phyloP scores from a whole-genome alignment of 2,888 invertebrate species.

The Idaea biselata region DNA sequence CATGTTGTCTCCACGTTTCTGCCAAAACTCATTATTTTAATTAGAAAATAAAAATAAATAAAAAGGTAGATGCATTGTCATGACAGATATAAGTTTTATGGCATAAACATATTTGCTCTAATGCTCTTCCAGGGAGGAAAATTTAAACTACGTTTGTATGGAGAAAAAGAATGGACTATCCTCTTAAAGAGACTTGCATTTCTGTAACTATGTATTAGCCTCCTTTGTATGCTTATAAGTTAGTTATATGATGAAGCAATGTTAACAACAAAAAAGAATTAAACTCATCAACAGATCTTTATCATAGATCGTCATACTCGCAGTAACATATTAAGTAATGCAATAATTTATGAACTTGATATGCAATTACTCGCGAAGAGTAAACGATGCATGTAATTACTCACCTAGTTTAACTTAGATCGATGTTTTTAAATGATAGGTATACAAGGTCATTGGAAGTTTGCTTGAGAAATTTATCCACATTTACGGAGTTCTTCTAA shows the following conservation, averaged over 20 bases:
- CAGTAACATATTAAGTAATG: constrained; percentile 1
- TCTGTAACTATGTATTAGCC: too few species aligned
- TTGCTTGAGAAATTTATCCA: background rate
- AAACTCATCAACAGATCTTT: background rate
- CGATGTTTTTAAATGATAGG: background rate
- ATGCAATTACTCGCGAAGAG: background rate
- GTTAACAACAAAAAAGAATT: background rate
- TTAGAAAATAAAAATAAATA: too few species aligned
- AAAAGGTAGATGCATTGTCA: too few species aligned
- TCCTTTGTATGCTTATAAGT: background rate
- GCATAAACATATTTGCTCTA: too few species aligned
- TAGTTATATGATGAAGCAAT: background rate
- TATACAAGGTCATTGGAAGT: background rate
- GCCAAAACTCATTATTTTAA: too few species aligned
- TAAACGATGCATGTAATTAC: background rate
- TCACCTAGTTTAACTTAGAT: background rate
- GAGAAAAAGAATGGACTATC: too few species aligned
- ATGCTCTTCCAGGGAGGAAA: too few species aligned
- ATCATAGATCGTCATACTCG: background rate
- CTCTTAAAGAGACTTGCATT: too few species aligned
- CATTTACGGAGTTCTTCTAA: too few species aligned
- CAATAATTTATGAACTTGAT: constrained; percentile 1
- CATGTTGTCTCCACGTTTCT: too few species aligned
- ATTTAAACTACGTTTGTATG: too few species aligned
- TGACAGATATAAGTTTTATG: too few species aligned